Evolutionary conservation across 2,888 invertebrate genomes (phyloP), one percentile per base, ranked within the genome.

Genomic region (Axea sp.): DNA sequence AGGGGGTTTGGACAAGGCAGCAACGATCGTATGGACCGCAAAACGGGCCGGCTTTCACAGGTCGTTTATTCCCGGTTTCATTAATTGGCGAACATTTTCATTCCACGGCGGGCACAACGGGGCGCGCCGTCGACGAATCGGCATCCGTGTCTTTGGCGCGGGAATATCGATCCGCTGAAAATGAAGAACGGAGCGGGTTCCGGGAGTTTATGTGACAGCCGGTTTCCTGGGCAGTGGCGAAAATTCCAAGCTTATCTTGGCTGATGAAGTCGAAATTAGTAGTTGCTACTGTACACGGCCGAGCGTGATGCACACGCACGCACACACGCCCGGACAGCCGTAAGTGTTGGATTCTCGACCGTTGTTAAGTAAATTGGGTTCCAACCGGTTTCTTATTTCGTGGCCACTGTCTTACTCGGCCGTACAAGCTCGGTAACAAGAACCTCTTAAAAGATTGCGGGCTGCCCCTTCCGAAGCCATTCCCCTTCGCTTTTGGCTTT

Each of bases 211-310:
- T 71, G 37, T 67, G 71, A 59, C 64, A 45, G 71, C 71, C 76
- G 72, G 72, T 76, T 72, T 72, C 59, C 72, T 68, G 67, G 60
- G 75, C 73, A 73, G 73, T 67, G 75, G 77, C 75, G 82, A 83
- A 86, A 84, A 86, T 86, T 85, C 85, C 85, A 80, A 62, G 64
- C 83, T 87, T 87, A 87, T 87, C 87, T 87, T 82, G 79, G 64
- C 81, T 86, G 86, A 86, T 87, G 87, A 87, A 86, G 86, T 86
- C 86, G 86, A 87, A 87, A 87, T 87, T 87, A 87, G 87, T 87
- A 87, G 84, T 81, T 64, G 86, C 87, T 87, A 87, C 87, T 84
- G 87, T 86, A 86, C 85, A 80, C 79, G 79, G 73, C 69, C 78
- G 77, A 77, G 57, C 51, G 75, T 69, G 80, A 71, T 76, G 75